Conservation (phyloP, 2,888 invertebrate genomes). For the Dexiosoma caninum region DNA sequence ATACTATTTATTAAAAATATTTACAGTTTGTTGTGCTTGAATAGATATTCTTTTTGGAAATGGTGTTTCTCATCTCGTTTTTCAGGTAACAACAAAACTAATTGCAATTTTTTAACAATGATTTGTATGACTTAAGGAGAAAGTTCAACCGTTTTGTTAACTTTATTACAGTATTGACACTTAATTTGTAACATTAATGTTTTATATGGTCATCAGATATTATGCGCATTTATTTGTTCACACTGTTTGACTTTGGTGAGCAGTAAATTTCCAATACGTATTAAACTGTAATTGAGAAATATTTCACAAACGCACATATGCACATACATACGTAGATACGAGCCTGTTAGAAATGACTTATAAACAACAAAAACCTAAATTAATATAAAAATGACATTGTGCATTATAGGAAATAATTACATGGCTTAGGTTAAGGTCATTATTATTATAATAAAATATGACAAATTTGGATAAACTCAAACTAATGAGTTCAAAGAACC, state of each 20-base stretch:
- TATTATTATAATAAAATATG: too few relatives aligned
- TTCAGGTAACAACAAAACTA: not conserved
- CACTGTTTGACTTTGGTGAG: slow-evolving; percentile 1
- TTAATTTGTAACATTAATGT: slow-evolving; percentile 36
- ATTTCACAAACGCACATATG: not conserved
- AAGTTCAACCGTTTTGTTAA: slow-evolving; percentile 26
- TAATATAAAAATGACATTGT: slow-evolving; percentile 11
- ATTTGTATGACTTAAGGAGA: slow-evolving; percentile 33
- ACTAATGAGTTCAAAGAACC: too few relatives aligned
- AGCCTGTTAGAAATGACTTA: not conserved
- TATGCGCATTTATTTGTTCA: not conserved
- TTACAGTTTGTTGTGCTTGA: too few relatives aligned
- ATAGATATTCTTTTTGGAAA: not conserved
- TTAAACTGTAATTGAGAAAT: slow-evolving; percentile 14
- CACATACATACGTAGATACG: not conserved
- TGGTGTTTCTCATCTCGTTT: slow-evolving; percentile 10
- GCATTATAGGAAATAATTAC: slow-evolving; percentile 26
- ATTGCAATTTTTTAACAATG: slow-evolving; percentile 6
- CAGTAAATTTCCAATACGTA: slow-evolving; percentile 7
- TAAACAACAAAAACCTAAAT: not conserved
- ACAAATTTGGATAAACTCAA: too few relatives aligned
- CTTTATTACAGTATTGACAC: slow-evolving; percentile 21
- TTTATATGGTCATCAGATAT: slow-evolving; percentile 26
- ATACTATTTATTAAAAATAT: too few relatives aligned
- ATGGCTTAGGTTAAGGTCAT: slow-evolving; percentile 16